A percentile compares a stretch with the other conserved stretches of the same genome.
phyloP scores from a whole-genome alignment of 2,113 vertebrate genomes.

The Potamarius usumacintae region DNA sequence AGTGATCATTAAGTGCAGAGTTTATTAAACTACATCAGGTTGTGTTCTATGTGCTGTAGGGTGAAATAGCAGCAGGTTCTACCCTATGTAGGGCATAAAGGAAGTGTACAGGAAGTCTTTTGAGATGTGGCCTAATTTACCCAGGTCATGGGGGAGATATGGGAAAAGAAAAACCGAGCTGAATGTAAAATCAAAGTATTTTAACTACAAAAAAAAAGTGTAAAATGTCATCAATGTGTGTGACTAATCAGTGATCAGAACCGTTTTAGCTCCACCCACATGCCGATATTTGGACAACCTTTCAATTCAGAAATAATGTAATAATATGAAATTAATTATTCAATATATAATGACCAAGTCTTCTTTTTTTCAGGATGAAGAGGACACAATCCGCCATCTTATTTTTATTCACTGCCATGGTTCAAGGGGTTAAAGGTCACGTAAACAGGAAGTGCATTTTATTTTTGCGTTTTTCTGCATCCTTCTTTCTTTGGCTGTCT shows the following conservation, averaged over 20 bases:
- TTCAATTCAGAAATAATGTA: too few relatives aligned
- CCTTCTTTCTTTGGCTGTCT: constrained; percentile 40
- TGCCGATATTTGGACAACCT: background rate
- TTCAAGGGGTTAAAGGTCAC: background rate
- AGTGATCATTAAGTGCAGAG: background rate
- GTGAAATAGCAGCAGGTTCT: background rate
- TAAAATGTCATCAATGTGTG: too few relatives aligned
- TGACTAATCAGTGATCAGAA: background rate
- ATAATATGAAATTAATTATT: too few relatives aligned
- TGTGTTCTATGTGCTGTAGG: background rate
- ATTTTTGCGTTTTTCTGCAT: background rate
- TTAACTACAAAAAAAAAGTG: background rate
- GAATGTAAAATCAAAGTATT: background rate
- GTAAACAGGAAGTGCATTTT: background rate
- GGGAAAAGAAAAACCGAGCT: background rate
- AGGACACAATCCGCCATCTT: background rate
- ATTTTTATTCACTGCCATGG: background rate
- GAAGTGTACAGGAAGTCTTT: background rate
- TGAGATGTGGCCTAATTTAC: background rate
- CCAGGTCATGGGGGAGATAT: background rate
- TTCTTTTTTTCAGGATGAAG: background rate
- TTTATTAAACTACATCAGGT: background rate
- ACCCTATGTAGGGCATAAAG: background rate
- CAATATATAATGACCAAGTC: background rate
- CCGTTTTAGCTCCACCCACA: constrained; percentile 1